Evolutionary conservation across 1,140 invertebrate genomes (phyloP).

Genomic region (Platyura marginata): DNA sequence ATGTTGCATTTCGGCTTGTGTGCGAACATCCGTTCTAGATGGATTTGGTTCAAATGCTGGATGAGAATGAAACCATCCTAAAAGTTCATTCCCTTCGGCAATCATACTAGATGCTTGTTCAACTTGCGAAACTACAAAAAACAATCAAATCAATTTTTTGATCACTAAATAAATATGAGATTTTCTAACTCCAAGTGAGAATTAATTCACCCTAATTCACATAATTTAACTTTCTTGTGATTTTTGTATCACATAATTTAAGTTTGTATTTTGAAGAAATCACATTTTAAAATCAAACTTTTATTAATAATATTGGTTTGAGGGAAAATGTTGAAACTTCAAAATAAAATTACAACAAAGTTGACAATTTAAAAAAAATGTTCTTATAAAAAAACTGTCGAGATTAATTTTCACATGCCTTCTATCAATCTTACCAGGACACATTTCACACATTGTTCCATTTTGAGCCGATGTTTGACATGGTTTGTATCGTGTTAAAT

Average conservation of each 20-base stretch:
- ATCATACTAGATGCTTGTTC: slow-evolving; percentile 33
- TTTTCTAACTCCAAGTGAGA: too few species aligned
- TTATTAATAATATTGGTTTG: too few species aligned
- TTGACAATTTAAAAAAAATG: background rate
- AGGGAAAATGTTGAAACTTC: too few species aligned
- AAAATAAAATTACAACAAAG: background rate
- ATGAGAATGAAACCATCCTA: slow-evolving; percentile 49
- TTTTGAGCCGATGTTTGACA: slow-evolving; percentile 35
- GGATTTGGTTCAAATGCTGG: slow-evolving; percentile 42
- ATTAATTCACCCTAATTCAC: too few species aligned
- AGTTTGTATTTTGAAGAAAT: too few species aligned
- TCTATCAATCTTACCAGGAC: slow-evolving; percentile 33
- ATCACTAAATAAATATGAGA: background rate
- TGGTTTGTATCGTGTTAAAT: slow-evolving; percentile 32
- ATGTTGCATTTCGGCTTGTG: slow-evolving; percentile 34
- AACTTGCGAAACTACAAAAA: slow-evolving; percentile 30
- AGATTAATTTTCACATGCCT: background rate
- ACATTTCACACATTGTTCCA: slow-evolving; percentile 56
- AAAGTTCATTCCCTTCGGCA: slow-evolving; percentile 26
- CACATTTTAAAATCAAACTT: too few species aligned
- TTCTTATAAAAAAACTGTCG: too few species aligned
- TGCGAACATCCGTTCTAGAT: slow-evolving; percentile 38
- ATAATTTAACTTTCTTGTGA: too few species aligned
- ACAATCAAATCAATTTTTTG: slow-evolving; percentile 1
- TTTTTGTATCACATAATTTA: too few species aligned